Percentiles rank a stretch among this genome's conserved stretches.
Evolutionary conservation across 2,797 vertebrate species (phyloP).

Genomic region (Rhinoraja longicauda): DNA sequence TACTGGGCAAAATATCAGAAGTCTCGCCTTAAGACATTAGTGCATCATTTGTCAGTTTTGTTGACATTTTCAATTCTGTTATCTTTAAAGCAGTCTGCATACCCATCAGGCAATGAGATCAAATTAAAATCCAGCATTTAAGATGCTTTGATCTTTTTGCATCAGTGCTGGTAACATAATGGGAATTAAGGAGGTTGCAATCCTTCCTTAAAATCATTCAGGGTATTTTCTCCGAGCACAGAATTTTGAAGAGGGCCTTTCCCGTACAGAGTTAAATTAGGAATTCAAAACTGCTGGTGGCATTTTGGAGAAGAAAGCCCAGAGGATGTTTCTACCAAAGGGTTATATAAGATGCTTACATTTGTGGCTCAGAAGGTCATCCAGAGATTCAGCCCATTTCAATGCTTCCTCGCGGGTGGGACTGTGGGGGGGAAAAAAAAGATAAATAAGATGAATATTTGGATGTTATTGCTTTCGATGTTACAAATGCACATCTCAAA

Average conservation of each 20-base stretch:
- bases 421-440: conserved; percentile 53
- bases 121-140: neutral
- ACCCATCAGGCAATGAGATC: neutral
- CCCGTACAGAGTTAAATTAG: neutral
- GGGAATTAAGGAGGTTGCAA: neutral
- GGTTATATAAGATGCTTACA: conserved; percentile 61
- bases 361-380: conserved; percentile 84
- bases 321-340: neutral
- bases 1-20: neutral
- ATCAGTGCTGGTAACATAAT: neutral
- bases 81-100: neutral
- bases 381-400: conserved; percentile 82
- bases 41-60: too few species aligned
- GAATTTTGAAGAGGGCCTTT: neutral
- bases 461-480: too few species aligned
- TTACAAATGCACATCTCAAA: neutral
- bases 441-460: conserved; percentile 17
- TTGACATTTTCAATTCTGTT: neutral
- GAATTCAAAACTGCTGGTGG: neutral
- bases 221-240: neutral
- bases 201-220: neutral
- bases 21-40: too few species aligned
- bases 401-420: conserved; percentile 79
- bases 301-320: neutral
- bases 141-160: neutral